Percentiles rank a stretch among this genome's conserved stretches.
phyloP scores from a whole-genome alignment of 2,797 vertebrate species.

The Prionace glauca region DNA sequence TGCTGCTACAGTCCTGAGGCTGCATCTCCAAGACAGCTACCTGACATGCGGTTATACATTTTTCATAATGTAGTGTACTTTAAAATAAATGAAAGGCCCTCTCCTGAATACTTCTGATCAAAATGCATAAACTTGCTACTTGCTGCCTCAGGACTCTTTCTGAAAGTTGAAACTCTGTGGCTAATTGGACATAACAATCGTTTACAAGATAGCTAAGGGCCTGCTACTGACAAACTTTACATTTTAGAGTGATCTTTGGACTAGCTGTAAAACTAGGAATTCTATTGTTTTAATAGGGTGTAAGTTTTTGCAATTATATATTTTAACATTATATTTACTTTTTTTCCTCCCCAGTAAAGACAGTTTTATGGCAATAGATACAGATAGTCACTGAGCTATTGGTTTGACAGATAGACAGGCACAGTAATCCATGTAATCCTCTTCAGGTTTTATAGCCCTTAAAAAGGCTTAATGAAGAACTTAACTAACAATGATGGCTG shows the following conservation, averaged over 20 bases:
- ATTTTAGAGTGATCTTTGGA: background rate
- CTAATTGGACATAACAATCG: background rate
- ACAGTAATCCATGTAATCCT: conserved; percentile 37
- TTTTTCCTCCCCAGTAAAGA: background rate
- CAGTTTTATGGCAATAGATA: conserved; percentile 12
- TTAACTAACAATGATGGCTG: conserved; percentile 37
- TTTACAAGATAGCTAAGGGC: background rate
- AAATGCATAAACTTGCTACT: background rate
- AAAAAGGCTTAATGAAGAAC: conserved; percentile 38
- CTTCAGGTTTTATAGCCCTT: conserved; percentile 36
- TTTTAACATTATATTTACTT: background rate
- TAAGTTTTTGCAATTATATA: background rate
- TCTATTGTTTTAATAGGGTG: background rate
- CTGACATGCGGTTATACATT: background rate
- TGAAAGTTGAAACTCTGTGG: background rate
- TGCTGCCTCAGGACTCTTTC: background rate
- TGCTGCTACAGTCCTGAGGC: too few relatives aligned
- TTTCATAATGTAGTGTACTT: background rate
- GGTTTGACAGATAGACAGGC: conserved; percentile 30
- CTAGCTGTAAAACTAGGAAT: background rate
- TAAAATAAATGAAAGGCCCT: background rate
- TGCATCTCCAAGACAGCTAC: background rate
- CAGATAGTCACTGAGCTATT: conserved; percentile 3
- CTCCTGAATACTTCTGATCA: background rate
- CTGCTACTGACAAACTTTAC: background rate